These are phyloP conservation scores for Meloe dianella DNA, from an alignment of 2,888 invertebrate species.

Conservation along the genomic window DNA sequence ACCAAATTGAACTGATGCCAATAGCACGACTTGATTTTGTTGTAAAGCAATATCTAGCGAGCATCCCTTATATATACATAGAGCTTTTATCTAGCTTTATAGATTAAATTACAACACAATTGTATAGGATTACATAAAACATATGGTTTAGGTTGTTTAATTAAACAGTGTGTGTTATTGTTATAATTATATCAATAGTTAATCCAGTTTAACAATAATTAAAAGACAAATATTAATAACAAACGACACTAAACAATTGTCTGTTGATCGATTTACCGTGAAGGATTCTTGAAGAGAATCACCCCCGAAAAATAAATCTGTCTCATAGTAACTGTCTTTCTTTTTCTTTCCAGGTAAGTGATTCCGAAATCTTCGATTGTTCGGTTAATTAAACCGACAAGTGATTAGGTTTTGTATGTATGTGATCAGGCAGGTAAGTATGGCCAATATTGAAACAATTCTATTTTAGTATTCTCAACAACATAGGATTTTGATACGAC, in stretches of 20 bases:
- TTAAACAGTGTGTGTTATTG: not conserved
- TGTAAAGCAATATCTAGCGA: not conserved
- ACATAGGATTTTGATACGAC: slow-evolving; percentile 20
- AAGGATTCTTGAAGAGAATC: no score
- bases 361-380: not conserved
- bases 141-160: not conserved
- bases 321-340: not conserved
- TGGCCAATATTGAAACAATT: slow-evolving; percentile 31
- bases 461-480: slow-evolving; percentile 48
- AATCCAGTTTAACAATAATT: not conserved
- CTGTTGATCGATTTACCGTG: no score
- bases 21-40: not conserved
- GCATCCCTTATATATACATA: not conserved
- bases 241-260: not conserved
- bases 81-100: slow-evolving; percentile 1
- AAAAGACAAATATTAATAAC: not conserved
- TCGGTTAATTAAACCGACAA: not conserved
- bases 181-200: not conserved
- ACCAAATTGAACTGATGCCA: not conserved
- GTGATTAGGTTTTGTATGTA: slow-evolving; percentile 16
- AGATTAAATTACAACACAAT: slow-evolving; percentile 3
- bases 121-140: not conserved
- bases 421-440: slow-evolving; percentile 41
- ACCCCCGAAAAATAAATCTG: no score
- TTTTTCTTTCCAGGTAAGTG: not conserved